Evolutionary conservation across 2,797 vertebrate genomes (phyloP), one percentile per base, ranked within the genome.

Genomic region (Cuniculus paca): DNA sequence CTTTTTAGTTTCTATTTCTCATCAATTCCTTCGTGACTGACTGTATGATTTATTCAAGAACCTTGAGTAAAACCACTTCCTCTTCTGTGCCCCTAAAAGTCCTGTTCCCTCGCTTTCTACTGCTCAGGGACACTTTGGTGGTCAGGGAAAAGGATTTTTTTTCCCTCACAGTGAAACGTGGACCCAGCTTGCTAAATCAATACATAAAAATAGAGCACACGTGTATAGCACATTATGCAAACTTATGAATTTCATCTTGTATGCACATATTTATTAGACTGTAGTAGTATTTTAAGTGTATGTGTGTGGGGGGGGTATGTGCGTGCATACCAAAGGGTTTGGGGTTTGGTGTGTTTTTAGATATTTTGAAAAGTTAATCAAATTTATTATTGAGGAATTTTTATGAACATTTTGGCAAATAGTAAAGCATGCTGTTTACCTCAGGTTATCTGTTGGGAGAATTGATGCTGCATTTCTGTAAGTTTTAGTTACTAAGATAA

Each of bases 241-340:
- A 88, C 80, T 84, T 81, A 34, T 22, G 45, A 85, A 28, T 89
- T 75, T 81, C 42, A 94, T 96, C 81, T 42, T 36, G 34, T 34
- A 90, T 95, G 95, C 88, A 90, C 61, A 70, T 89, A 54, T 58
- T 96, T 88, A 88, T 88, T 86, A 92, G 95, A 74, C 56, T 28
- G 50, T 14, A 8, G 34, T 83, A 26, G 74, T 72, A 39, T 90
- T 94, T 95, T 52, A 28, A n/a, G 61, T 91, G 34, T 82, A 56
- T 80, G 52, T 4, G 16, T 34, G 61, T n/a, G 34, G 31, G 34
- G 74, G 16, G 13, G 42, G 6, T 60, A 2, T 36, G 22, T 52
- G n/a, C 0, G 1, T 6, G n/a, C 16, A 0, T 52, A 26, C 60
- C 50, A 12, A 63, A 83, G 70, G 78, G 34, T 72, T 84, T 60